Evolutionary conservation across 2,113 vertebrate genomes (phyloP), one percentile per base, ranked within the genome.

Genomic region (Mormoops blainvillei): DNA sequence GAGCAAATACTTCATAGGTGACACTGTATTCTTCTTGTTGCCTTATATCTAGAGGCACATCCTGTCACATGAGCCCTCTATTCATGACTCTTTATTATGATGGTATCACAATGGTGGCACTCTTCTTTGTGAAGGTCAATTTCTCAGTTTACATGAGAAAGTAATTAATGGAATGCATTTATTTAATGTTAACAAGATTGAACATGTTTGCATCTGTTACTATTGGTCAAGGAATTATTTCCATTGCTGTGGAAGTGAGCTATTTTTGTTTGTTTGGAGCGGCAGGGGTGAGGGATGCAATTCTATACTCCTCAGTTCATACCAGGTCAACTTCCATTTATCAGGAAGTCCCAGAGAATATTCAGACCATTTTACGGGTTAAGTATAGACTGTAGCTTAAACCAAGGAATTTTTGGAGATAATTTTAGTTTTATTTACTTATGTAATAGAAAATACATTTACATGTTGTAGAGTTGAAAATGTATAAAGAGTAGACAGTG

Each of bases 381-480:
- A 48, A 43, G 16, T 43, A 13, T 80, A 89, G 16, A n/a, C 48
- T 63, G 78, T 85, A 45, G 6, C 33, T 78, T 67, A 86, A 78
- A 11, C 16, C 11, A 56, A 43, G 28, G 28, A 78, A 77, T 28
- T 48, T 48, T 4, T 12, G 20, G 48, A 56, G 5, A 38, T 73
- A 84, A 71, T 89, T 97, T 89, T 70, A 92, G 43, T 76, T 38
- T 70, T 90, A 24, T 48, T 78, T 93, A 63, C 85, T 68, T 82
- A 92, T 90, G 56, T 24, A 86, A 36, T 54, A 82, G n/a, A 26
- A 41, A 85, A 92, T 70, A 28, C 20, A 45, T 93, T 52, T 22
- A 58, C 20, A 16, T 73, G n/a, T 73, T 77, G 19, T 15, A 80
- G 90, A 87, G 73, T 90, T 76, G 56, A 61, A 50, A 87, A 73